These are phyloP conservation scores for Trichogramma evanescens DNA, from an alignment of 2,888 invertebrate species.

Conservation along the genomic window DNA sequence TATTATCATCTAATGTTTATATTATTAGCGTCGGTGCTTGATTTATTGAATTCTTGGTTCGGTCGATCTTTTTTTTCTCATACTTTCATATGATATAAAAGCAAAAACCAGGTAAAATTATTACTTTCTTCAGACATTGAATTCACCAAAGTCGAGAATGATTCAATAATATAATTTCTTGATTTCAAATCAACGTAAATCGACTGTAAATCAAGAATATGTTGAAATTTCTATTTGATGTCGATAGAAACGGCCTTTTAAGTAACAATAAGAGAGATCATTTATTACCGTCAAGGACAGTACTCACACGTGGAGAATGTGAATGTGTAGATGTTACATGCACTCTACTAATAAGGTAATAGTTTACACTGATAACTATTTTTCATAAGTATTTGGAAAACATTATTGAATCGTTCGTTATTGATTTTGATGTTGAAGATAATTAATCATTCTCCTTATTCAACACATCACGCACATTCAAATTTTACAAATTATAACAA, in stretches of 20 bases:
- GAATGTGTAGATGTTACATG: slow-evolving; percentile 8
- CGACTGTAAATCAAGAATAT: slow-evolving; percentile 25
- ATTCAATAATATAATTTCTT: slow-evolving; percentile 23
- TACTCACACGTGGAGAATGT: slow-evolving; percentile 18
- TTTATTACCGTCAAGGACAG: slow-evolving; percentile 21
- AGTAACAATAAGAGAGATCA: slow-evolving; percentile 30
- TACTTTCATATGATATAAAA: slow-evolving; percentile 33
- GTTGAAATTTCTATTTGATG: slow-evolving; percentile 28
- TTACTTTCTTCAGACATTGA: slow-evolving; percentile 21
- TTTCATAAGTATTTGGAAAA: too few relatives aligned
- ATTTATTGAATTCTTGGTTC: slow-evolving; percentile 35
- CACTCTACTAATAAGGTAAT: too few relatives aligned
- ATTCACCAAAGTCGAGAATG: slow-evolving; percentile 20
- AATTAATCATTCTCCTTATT: slow-evolving; percentile 17
- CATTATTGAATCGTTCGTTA: slow-evolving; percentile 6
- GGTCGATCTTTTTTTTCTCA: slow-evolving; percentile 30
- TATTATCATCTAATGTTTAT: slow-evolving; percentile 46
- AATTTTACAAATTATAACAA: slow-evolving; percentile 22
- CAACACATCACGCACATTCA: slow-evolving; percentile 22
- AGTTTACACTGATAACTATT: too few relatives aligned
- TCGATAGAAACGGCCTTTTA: slow-evolving; percentile 28
- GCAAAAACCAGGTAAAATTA: slow-evolving; percentile 30
- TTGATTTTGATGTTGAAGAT: slow-evolving; percentile 14
- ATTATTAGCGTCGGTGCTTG: slow-evolving; percentile 46
- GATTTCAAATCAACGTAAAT: slow-evolving; percentile 22